Base-by-base conservation (phyloP, 1,140 invertebrate species). In the Tetragnatha versicolor region DNA sequence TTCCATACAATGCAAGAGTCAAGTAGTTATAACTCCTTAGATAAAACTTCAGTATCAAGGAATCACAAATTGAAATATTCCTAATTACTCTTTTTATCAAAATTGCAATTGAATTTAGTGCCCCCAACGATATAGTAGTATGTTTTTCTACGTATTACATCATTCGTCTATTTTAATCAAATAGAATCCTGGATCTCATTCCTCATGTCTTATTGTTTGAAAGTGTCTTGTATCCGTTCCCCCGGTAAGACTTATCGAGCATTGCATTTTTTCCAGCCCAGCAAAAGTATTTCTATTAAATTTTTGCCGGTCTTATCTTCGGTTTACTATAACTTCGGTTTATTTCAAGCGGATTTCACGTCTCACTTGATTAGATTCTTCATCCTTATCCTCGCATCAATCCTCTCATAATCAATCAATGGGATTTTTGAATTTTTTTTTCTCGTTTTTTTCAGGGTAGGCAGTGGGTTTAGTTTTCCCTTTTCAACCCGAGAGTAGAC, bases 371-470 rank as follows among this genome's bases (percentile, higher is more conserved):
- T 77, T 77, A 77, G 73, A 77, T 66, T 65, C 58, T 37, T 75
- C 72, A 75, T 75, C 73, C 49, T 53, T 49, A 77, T 77, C 73
- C 61, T 42, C 25, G 29, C 49, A 63, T 75, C 72, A 75, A 75
- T 66, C 73, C 73, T 51, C 73, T 65, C 61, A 77, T 66, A 65
- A 77, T 77, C 73, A 77, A 77, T 77, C 73, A 77, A 66, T 77
- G 29, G 1, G 10, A 65, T 60, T 73, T 55, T 73, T 58, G n/a
- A n/a, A 58, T 72, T 31, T 58, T 39, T 53, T 72, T 12, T 31
- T 14, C 27, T 22, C 25, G 20, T 42, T 42, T 60, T 69, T 69
- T 53, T 12, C 20, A 20, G 1, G 12, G 12, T 47, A 47, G 42
- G 20, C 42, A 12, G 12, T 47, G 12, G 42, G 12, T 47, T 47